Conservation (phyloP, 1,140 invertebrate species). For the Lasioglossum baleicum region DNA sequence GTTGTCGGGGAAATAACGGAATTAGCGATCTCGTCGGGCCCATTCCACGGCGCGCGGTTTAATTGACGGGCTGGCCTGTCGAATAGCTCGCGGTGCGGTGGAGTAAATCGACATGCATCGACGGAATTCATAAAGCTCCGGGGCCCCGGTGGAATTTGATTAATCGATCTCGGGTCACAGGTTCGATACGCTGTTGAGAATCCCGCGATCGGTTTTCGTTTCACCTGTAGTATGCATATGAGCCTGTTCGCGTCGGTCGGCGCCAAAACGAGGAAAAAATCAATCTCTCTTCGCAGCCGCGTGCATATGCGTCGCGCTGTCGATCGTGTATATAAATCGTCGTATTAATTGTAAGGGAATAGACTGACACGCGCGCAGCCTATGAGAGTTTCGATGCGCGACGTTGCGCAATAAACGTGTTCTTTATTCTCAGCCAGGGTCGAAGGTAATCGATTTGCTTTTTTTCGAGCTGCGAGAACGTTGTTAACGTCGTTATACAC, state of each 20-base stretch:
- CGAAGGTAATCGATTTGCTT: slow-evolving; percentile 54
- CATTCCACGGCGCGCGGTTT: slow-evolving; percentile 34
- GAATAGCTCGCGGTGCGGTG: slow-evolving; percentile 7
- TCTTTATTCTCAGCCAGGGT: slow-evolving; percentile 44
- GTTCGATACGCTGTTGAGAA: slow-evolving; percentile 54
- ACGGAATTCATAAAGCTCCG: slow-evolving; percentile 43
- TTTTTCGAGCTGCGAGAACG: background rate
- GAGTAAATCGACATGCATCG: slow-evolving; percentile 33
- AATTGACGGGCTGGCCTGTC: slow-evolving; percentile 37
- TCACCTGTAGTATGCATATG: slow-evolving; percentile 40
- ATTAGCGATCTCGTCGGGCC: slow-evolving; percentile 27
- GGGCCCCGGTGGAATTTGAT: slow-evolving; percentile 40
- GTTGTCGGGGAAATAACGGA: slow-evolving; percentile 34
- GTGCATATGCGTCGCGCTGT: slow-evolving; percentile 20
- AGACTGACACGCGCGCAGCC: slow-evolving; percentile 23
- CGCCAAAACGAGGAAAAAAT: slow-evolving; percentile 22
- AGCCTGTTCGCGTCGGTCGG: slow-evolving; percentile 25
- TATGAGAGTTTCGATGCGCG: slow-evolving; percentile 27
- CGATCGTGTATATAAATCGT: slow-evolving; percentile 54
- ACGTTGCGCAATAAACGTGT: slow-evolving; percentile 47
- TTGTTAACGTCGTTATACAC: slow-evolving; percentile 35
- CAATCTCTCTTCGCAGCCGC: slow-evolving; percentile 26
- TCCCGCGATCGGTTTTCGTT: slow-evolving; percentile 51
- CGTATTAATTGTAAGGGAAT: slow-evolving; percentile 50
- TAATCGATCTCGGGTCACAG: slow-evolving; percentile 57